These are phyloP conservation scores for Vimba vimba DNA, from an alignment of 2,113 vertebrate genomes.

Conservation along the genomic window DNA sequence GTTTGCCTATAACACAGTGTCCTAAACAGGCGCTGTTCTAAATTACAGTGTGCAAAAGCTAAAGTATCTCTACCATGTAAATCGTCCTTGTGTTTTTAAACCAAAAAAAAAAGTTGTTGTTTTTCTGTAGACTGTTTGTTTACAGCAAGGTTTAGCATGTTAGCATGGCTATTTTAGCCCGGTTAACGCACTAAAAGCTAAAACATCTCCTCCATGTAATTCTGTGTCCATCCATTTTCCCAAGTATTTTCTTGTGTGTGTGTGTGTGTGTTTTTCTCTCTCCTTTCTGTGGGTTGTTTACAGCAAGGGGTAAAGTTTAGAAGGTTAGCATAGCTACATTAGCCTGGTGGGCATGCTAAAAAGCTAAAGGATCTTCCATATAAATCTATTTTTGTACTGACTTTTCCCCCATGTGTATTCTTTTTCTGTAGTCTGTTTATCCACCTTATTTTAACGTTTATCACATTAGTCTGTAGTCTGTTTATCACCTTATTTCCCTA, in stretches of 20 bases:
- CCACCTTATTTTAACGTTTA: too few species aligned
- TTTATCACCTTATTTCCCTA: too few species aligned
- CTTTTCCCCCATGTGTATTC: neutral
- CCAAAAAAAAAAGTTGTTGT: too few species aligned
- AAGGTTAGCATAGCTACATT: neutral
- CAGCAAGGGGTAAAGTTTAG: neutral
- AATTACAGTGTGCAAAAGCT: neutral
- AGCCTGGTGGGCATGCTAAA: neutral
- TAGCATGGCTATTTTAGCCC: neutral
- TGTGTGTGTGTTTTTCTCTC: neutral
- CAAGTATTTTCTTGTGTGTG: neutral
- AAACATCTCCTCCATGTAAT: neutral
- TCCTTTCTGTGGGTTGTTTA: neutral
- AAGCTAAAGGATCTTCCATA: neutral
- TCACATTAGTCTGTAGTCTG: too few species aligned
- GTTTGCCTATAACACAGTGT: neutral
- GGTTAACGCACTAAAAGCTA: neutral
- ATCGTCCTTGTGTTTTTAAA: neutral
- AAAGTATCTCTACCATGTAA: neutral
- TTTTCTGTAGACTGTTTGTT: neutral
- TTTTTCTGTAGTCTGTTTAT: neutral
- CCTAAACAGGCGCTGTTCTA: neutral
- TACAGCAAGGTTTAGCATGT: neutral
- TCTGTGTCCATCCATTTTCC: neutral
- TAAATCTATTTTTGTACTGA: neutral